Evolutionary conservation across 2,113 vertebrate species (phyloP).

Genomic region (Podilymbus podiceps): DNA sequence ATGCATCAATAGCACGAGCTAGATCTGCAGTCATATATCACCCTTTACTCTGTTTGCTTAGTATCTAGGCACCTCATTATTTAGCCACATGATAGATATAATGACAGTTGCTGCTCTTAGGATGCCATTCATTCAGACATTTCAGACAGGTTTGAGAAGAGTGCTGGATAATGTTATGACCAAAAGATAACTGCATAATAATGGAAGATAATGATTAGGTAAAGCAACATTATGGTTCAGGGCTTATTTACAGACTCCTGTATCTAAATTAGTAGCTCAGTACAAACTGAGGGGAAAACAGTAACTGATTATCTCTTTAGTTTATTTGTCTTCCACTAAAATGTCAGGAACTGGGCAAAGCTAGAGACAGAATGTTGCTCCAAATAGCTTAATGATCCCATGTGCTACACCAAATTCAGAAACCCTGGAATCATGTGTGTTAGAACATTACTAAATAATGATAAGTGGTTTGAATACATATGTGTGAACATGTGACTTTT

Average conservation of each 20-base stretch:
- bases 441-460: not conserved
- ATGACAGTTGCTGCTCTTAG: not conserved
- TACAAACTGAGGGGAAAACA: not conserved
- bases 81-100: not conserved
- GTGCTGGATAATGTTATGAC: not conserved
- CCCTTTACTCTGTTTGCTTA: not conserved
- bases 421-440: not conserved
- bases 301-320: not conserved
- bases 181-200: not conserved
- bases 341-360: not conserved
- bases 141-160: not conserved
- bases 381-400: not conserved
- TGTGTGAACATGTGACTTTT: not conserved
- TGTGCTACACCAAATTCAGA: not conserved
- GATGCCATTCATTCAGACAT: not conserved
- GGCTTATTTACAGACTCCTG: not conserved
- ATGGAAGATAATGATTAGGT: not conserved
- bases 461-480: not conserved
- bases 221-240: not conserved
- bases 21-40: not conserved
- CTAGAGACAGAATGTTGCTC: not conserved
- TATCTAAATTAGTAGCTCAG: not conserved
- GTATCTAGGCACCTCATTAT: not conserved
- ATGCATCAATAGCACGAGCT: not conserved
- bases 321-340: not conserved